phyloP scores from a whole-genome alignment of 2,113 vertebrate genomes.

The western clawed frog (Xenopus tropicalis) region UCB_Xtro_10.0 CM004450.2:101109501-101110000 shows the following conservation, averaged over 20 bases:
- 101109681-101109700: conserved; percentile 45
- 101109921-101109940: no score
- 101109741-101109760: conserved; percentile 7
- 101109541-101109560: not conserved
- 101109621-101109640: conserved; percentile 51
- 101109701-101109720: conserved; percentile 35
- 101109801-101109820: conserved; percentile 9
- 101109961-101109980: no score
- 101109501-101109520: not conserved
- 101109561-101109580: conserved; percentile 31
- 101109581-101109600: conserved; percentile 40
- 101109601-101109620: conserved; percentile 51
- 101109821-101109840: not conserved
- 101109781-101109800: conserved; percentile 35
- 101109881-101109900: no score
- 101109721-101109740: conserved; percentile 43
- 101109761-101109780: not conserved
- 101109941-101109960: no score
- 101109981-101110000: no score
- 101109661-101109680: conserved; percentile 49
- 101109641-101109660: conserved; percentile 44
- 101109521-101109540: not conserved
- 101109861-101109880: no score
- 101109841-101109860: no score
- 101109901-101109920: no score